A percentile compares a stretch with the other conserved stretches of the same genome.
Evolutionary conservation across 2,113 vertebrate genomes (phyloP).

Genomic region (Tursiops truncatus): DNA sequence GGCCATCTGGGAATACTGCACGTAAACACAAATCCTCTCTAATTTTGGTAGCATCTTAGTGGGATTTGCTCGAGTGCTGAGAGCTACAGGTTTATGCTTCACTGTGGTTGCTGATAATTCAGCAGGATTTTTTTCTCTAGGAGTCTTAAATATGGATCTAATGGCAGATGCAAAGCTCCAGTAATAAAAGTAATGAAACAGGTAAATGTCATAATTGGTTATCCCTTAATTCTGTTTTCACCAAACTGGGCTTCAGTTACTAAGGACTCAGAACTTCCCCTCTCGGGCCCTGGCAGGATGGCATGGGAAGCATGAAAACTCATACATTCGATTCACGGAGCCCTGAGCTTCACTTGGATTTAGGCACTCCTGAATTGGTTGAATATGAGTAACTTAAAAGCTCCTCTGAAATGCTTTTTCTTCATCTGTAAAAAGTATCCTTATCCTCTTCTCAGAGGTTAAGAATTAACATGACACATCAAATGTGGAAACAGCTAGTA

Average conservation of each 20-base stretch:
- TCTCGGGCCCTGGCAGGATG: neutral
- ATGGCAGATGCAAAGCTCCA: neutral
- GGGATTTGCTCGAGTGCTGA: slow-evolving; percentile 16
- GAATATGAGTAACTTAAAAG: slow-evolving; percentile 7
- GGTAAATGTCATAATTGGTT: neutral
- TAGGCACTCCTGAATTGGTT: neutral
- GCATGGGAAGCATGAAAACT: neutral
- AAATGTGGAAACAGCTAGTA: neutral
- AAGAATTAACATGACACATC: slow-evolving; percentile 24
- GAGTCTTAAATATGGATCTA: neutral
- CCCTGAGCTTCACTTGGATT: neutral
- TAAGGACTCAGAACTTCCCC: neutral
- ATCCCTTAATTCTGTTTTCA: neutral
- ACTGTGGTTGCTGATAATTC: slow-evolving; percentile 32
- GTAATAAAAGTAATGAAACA: neutral
- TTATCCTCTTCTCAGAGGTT: slow-evolving; percentile 46
- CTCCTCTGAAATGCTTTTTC: neutral
- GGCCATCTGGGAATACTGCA: neutral
- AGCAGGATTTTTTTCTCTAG: neutral
- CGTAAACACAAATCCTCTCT: slow-evolving; percentile 28
- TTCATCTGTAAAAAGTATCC: neutral
- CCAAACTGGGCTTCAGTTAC: neutral
- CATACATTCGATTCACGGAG: neutral
- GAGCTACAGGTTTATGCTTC: neutral
- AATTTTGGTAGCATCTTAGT: slow-evolving; percentile 36